A percentile compares a stretch with the other conserved stretches of the same genome.
Evolutionary conservation across 2,113 vertebrate genomes (phyloP).

Genomic region (Suncus etruscus): DNA sequence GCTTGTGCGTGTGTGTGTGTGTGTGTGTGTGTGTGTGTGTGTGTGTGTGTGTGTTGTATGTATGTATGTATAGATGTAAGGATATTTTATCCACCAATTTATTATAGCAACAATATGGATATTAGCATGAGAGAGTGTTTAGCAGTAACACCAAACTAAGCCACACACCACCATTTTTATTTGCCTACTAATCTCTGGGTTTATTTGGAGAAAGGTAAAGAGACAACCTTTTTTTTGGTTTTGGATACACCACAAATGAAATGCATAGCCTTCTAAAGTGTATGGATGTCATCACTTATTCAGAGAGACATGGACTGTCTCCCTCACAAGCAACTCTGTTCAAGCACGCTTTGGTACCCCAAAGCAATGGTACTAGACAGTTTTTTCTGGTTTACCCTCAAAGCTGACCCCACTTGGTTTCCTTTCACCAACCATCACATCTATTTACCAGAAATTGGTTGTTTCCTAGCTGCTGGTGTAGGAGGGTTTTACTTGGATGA

Average conservation of each 20-base stretch:
- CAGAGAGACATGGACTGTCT: constrained; percentile 13
- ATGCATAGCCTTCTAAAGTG: constrained; percentile 18
- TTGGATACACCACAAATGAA: constrained; percentile 47
- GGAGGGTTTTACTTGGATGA: constrained; percentile 4
- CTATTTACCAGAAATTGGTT: constrained; percentile 48
- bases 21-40: background rate
- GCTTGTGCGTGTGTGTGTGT: background rate
- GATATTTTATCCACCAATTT: constrained; percentile 36
- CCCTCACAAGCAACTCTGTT: constrained; percentile 23
- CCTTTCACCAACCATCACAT: constrained; percentile 36
- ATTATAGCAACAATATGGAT: constrained; percentile 2
- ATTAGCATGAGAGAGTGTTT: constrained; percentile 36
- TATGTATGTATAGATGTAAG: background rate
- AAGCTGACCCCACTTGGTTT: background rate
- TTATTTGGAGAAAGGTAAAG: constrained; percentile 65
- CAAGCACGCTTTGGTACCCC: background rate
- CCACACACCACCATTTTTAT: constrained; percentile 66
- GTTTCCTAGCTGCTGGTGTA: constrained; percentile 12
- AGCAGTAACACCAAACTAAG: constrained; percentile 57
- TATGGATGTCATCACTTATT: constrained; percentile 9
- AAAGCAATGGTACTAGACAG: constrained; percentile 35
- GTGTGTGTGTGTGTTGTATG: background rate
- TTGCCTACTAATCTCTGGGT: constrained; percentile 28
- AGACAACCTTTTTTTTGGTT: constrained; percentile 56
- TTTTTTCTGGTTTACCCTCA: background rate